Conservation (phyloP, 2,797 vertebrate genomes). For the Nyctibius grandis region DNA sequence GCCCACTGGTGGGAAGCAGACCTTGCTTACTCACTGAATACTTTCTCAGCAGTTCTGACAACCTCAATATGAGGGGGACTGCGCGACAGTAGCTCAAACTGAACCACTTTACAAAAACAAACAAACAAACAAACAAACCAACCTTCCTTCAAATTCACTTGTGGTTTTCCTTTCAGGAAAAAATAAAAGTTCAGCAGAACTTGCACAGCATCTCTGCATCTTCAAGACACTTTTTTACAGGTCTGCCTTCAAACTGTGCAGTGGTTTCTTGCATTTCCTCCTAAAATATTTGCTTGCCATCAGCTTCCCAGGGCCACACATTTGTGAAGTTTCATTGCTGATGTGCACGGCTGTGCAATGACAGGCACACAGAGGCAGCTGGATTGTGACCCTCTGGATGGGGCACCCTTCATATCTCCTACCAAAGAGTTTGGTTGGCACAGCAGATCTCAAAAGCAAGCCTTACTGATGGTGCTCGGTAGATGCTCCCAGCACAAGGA, state of each 20-base stretch:
- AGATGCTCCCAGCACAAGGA: background rate
- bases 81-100: background rate
- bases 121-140: background rate
- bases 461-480: accelerated
- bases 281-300: background rate
- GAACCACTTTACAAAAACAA: background rate
- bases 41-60: background rate
- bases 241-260: background rate
- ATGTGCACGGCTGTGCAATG: background rate
- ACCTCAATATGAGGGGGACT: background rate
- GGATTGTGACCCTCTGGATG: accelerated
- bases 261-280: background rate
- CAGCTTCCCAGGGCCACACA: background rate
- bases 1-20: accelerated
- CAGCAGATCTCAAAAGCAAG: background rate
- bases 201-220: background rate
- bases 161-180: background rate
- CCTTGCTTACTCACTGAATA: background rate
- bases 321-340: background rate
- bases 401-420: background rate
- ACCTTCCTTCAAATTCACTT: background rate
- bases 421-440: background rate
- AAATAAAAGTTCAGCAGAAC: background rate
- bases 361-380: no score
- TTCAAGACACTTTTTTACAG: background rate